Conservation (phyloP, 2,113 vertebrate genomes). For the Otocyon megalotis region DNA sequence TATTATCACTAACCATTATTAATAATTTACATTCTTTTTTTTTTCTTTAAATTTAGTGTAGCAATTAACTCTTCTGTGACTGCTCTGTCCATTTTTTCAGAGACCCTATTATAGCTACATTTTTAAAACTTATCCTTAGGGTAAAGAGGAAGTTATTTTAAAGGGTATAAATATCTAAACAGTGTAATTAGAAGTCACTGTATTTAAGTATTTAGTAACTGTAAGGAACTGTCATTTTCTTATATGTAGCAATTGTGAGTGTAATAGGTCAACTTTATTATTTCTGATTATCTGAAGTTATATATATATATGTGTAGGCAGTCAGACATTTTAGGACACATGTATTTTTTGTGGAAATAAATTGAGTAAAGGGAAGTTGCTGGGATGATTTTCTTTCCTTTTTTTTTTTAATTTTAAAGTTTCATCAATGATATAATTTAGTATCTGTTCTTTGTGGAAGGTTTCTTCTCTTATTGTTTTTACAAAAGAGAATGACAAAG, state of each 20-base stretch:
- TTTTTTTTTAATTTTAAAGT: not conserved
- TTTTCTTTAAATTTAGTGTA: not conserved
- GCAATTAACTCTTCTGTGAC: not conserved
- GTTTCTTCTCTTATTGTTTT: not conserved
- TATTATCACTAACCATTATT: not conserved
- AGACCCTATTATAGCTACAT: not conserved
- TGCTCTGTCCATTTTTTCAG: not conserved
- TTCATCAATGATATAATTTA: not conserved
- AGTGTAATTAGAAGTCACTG: not conserved
- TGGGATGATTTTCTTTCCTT: not conserved
- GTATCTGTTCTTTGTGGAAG: not conserved
- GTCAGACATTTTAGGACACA: not conserved
- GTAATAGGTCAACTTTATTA: not conserved
- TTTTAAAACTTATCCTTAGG: conserved; percentile 27
- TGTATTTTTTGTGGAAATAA: not conserved
- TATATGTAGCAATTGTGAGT: not conserved
- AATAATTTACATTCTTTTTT: not conserved
- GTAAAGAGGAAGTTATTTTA: not conserved
- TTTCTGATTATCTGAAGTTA: not conserved
- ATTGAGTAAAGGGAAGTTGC: not conserved
- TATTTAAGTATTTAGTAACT: not conserved
- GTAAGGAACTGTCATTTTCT: not conserved
- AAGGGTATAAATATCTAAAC: conserved; percentile 9
- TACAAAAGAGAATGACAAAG: not conserved
- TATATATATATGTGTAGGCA: not conserved